These are phyloP conservation scores for Trileptium ribeirensis DNA, from an alignment of 2,888 invertebrate species.

Conservation along the genomic window DNA sequence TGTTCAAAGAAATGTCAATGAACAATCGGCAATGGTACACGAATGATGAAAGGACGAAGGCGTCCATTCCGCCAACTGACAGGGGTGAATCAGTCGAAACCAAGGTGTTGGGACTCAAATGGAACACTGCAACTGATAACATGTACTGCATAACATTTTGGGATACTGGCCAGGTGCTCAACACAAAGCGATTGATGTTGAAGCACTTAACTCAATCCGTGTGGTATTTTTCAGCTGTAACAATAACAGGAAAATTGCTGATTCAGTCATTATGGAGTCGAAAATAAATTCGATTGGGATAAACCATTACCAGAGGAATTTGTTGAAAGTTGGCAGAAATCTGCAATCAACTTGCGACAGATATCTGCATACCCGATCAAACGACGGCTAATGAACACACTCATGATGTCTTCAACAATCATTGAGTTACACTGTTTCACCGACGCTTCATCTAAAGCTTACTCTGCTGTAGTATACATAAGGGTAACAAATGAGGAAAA, in stretches of 20 bases:
- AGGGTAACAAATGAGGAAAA: not conserved
- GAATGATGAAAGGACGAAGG: not conserved
- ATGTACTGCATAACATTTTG: not conserved
- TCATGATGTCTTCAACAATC: not conserved
- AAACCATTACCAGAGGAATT: not conserved
- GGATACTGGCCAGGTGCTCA: not conserved
- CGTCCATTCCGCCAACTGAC: not conserved
- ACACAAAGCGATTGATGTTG: not conserved
- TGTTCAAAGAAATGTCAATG: not conserved
- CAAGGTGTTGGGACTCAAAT: not conserved
- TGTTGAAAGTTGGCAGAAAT: not conserved
- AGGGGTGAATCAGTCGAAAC: not conserved
- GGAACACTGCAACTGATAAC: not conserved
- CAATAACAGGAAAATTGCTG: not conserved
- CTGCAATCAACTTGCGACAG: not conserved
- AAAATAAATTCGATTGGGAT: conserved; percentile 6
- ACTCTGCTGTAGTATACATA: not conserved
- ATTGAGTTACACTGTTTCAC: not conserved
- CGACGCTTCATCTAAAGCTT: not conserved
- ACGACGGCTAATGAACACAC: not conserved
- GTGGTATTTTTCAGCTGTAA: not conserved
- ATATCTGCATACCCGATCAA: not conserved
- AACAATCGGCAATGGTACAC: not conserved
- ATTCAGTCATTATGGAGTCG: not conserved
- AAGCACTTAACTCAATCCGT: conserved; percentile 15